These are phyloP conservation scores for Sthenelais limicola DNA, from an alignment of 2,888 invertebrate species.

Conservation along the genomic window DNA sequence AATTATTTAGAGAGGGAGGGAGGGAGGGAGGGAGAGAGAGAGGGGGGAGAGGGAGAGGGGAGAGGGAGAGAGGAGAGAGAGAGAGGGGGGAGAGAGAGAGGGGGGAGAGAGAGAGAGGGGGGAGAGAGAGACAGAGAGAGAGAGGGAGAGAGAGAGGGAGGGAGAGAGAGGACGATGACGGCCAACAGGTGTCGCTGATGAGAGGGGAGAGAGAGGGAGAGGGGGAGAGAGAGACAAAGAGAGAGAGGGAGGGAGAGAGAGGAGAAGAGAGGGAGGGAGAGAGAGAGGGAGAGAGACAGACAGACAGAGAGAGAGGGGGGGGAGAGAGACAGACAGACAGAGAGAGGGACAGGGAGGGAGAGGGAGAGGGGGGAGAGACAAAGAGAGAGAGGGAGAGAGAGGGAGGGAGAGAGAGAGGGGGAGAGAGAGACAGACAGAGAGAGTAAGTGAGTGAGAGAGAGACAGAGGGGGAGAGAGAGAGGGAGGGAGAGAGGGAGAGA, in stretches of 20 bases:
- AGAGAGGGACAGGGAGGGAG: background rate
- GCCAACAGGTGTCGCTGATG: background rate
- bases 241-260: too few relatives aligned
- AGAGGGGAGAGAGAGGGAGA: background rate
- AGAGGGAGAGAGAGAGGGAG: background rate
- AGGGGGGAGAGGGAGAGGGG: background rate
- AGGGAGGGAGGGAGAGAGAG: background rate
- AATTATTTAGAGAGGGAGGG: constrained; percentile 3
- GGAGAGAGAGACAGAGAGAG: constrained; percentile 1
- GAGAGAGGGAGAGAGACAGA: background rate
- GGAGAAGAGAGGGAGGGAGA: too few relatives aligned
- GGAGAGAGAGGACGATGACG: background rate
- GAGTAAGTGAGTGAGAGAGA: too few relatives aligned
- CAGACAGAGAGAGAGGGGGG: background rate
- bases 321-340: background rate
- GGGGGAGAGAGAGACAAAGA: too few relatives aligned
- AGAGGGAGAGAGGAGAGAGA: constrained; percentile 1
- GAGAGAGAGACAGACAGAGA: background rate
- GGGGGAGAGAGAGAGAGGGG: background rate
- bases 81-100: background rate
- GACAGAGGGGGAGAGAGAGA: background rate
- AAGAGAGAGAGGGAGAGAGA: background rate
- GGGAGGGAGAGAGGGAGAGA: background rate
- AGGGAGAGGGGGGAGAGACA: background rate
- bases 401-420: background rate